Evolutionary conservation across 2,888 invertebrate species (phyloP).

Genomic region (Girardia tigrina): DNA sequence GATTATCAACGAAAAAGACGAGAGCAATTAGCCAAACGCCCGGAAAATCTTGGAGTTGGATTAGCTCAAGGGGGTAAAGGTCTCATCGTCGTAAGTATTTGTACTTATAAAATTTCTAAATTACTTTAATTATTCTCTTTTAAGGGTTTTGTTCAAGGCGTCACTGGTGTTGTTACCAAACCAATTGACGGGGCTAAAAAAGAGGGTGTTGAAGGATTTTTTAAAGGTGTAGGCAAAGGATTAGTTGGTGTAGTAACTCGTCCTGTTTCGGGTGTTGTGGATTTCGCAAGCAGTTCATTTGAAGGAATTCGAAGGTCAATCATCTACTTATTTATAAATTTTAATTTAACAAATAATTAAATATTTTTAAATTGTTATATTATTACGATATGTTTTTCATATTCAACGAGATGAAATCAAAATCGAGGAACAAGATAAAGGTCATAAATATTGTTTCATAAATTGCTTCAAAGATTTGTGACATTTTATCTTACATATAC

Average conservation of each 20-base stretch:
- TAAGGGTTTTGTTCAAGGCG: conserved; percentile 78
- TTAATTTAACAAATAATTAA: too few species aligned
- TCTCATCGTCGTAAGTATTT: conserved; percentile 68
- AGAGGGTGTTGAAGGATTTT: conserved; percentile 83
- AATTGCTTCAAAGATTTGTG: too few species aligned
- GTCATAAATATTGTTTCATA: too few species aligned
- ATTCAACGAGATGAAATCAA: too few species aligned
- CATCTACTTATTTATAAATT: too few species aligned
- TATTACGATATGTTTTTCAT: too few species aligned
- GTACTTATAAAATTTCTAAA: conserved; percentile 29
- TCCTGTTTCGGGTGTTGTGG: conserved; percentile 83
- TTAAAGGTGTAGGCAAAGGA: conserved; percentile 83
- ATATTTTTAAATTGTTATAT: too few species aligned
- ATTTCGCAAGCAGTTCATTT: conserved; percentile 93
- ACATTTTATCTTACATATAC: too few species aligned
- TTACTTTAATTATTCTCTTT: conserved; percentile 21
- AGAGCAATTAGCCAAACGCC: conserved; percentile 73
- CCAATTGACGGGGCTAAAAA: conserved; percentile 83
- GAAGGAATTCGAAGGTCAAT: conserved; percentile 36
- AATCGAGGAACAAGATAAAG: too few species aligned
- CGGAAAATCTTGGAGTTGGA: conserved; percentile 73
- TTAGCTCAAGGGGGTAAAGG: conserved; percentile 85
- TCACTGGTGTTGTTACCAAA: conserved; percentile 87
- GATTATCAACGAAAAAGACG: conserved; percentile 85
- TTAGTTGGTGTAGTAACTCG: conserved; percentile 83